Conservation (phyloP, 2,797 vertebrate genomes). For the Bovichtus diacanthus region DNA sequence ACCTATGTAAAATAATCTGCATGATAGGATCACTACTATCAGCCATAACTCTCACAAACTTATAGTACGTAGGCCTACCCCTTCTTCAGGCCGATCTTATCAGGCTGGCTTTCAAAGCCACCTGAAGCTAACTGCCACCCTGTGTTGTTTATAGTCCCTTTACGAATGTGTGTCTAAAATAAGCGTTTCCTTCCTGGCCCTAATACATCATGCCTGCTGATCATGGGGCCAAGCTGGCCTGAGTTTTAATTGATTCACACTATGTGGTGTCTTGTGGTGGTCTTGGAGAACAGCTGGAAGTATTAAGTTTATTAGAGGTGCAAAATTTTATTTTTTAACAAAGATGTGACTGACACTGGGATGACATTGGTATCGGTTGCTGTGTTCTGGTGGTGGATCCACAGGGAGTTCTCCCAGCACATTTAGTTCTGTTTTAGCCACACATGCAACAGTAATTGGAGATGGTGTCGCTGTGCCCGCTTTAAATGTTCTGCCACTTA, state of each 20-base stretch:
- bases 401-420: constrained; percentile 2
- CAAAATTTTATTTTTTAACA: not conserved
- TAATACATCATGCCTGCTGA: constrained; percentile 6
- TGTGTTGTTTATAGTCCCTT: constrained; percentile 30
- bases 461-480: constrained; percentile 26
- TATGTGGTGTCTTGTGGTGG: not conserved
- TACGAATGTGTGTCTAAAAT: constrained; percentile 49
- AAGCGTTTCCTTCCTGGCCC: constrained; percentile 28
- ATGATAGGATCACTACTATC: not conserved
- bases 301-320: constrained; percentile 11
- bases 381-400: not conserved
- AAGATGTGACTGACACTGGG: no score
- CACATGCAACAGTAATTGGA: constrained; percentile 55
- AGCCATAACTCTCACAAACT: not conserved
- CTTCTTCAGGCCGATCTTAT: constrained; percentile 11
- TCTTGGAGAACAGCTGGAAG: constrained; percentile 12
- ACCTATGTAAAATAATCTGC: not conserved
- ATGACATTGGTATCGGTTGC: constrained; percentile 7
- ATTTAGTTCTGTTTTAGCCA: constrained; percentile 24
- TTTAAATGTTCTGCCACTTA: constrained; percentile 33
- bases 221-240: not conserved
- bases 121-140: constrained; percentile 34
- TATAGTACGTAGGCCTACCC: not conserved
- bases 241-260: constrained; percentile 5
- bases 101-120: constrained; percentile 13